Percentiles rank a stretch among this genome's conserved stretches.
Conservation (phyloP, 2,797 vertebrate species). For the Garrulus glandarius region DNA sequence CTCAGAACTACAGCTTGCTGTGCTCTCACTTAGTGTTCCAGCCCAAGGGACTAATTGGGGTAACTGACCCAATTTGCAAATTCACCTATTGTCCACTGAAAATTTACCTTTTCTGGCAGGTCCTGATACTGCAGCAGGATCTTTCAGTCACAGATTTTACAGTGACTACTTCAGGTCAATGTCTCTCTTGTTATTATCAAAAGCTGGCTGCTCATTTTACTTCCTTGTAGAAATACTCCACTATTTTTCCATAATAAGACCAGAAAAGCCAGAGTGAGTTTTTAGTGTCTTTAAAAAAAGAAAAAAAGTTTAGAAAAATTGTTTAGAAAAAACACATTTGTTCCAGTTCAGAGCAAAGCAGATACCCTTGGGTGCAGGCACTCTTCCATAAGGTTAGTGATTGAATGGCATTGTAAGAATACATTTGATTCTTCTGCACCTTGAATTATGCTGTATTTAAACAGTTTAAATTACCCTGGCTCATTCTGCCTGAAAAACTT, state of each 20-base stretch:
- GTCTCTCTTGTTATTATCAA: background rate
- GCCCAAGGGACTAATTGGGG: background rate
- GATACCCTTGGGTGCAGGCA: background rate
- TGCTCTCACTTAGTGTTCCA: background rate
- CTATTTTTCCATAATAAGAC: background rate
- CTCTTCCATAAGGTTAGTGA: background rate
- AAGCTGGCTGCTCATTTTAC: background rate
- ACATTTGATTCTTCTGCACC: background rate
- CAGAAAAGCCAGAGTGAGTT: background rate
- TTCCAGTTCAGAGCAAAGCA: background rate
- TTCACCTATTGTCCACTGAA: background rate
- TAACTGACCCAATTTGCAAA: background rate
- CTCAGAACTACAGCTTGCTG: background rate
- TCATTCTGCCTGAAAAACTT: background rate
- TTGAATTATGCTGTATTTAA: background rate
- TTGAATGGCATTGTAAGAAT: background rate
- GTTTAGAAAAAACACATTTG: background rate
- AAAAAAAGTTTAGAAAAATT: background rate
- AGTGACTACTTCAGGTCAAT: background rate
- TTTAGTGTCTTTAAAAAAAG: background rate
- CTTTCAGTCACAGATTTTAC: background rate
- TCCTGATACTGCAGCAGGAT: background rate
- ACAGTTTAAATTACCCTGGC: background rate
- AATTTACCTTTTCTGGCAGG: background rate
- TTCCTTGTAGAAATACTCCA: background rate